Percentiles rank a stretch among this genome's conserved stretches.
phyloP scores from a whole-genome alignment of 2,888 invertebrate species.

The Hipparchia sbordonii region DNA sequence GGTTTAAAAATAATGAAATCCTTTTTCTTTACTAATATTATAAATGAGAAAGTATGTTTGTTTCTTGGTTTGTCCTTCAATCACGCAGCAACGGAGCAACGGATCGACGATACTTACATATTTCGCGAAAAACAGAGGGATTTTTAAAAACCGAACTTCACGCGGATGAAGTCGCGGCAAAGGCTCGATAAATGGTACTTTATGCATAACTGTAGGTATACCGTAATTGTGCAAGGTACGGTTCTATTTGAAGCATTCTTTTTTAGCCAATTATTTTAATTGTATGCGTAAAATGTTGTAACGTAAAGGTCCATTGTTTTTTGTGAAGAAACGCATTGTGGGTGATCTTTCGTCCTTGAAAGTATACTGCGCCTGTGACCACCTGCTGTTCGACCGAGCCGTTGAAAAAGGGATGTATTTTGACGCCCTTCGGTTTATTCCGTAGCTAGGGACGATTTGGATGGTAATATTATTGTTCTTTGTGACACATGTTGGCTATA shows the following conservation, averaged over 20 bases:
- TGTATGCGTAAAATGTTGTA: not conserved
- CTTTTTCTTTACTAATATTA: too few relatives aligned
- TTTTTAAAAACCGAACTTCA: too few relatives aligned
- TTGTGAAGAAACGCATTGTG: slow-evolving; percentile 2
- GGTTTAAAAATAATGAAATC: too few relatives aligned
- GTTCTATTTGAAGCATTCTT: not conserved
- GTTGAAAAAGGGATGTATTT: slow-evolving; percentile 12
- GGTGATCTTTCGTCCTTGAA: slow-evolving; percentile 28
- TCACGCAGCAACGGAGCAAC: too few relatives aligned
- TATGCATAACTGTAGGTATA: not conserved
- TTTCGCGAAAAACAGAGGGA: too few relatives aligned
- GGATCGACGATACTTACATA: too few relatives aligned
- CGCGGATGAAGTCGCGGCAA: too few relatives aligned
- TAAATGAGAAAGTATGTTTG: too few relatives aligned
- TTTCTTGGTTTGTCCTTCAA: too few relatives aligned
- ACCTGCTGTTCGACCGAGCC: slow-evolving; percentile 29
- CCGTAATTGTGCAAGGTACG: not conserved
- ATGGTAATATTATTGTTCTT: slow-evolving; percentile 16
- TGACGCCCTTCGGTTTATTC: slow-evolving; percentile 10
- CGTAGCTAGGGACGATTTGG: slow-evolving; percentile 7
- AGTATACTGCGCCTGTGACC: slow-evolving; percentile 30
- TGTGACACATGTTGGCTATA: slow-evolving; percentile 16
- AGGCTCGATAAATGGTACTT: not conserved
- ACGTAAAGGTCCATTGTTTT: not conserved
- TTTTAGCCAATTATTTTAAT: not conserved